Evolutionary conservation across 2,113 vertebrate species (phyloP).

Genomic region (Eira barbara): DNA sequence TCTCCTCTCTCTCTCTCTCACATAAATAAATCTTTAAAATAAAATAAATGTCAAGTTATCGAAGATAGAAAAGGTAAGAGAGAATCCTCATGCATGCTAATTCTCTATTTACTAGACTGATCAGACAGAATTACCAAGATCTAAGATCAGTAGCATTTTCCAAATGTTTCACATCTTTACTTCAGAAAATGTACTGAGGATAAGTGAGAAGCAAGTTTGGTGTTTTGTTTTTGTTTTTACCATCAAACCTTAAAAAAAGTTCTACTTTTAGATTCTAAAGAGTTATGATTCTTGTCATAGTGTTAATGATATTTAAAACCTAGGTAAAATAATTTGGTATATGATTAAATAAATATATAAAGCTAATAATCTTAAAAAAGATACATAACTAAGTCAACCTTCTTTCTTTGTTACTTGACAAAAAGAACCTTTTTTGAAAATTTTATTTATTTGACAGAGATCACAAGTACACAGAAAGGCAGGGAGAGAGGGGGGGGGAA

Average conservation of each 20-base stretch:
- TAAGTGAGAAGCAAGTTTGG: not conserved
- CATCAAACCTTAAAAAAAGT: not conserved
- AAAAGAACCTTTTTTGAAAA: not conserved
- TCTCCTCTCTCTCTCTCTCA: not conserved
- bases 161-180: not conserved
- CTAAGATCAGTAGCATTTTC: not conserved
- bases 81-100: not conserved
- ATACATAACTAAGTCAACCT: not conserved
- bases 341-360: not conserved
- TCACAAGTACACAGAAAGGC: no score
- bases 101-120: not conserved
- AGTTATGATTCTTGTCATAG: not conserved
- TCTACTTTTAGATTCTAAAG: not conserved
- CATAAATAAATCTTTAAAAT: not conserved
- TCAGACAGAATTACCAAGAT: not conserved
- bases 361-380: not conserved
- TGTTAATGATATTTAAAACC: not conserved
- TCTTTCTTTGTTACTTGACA: not conserved
- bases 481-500: no score
- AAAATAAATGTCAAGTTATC: not conserved
- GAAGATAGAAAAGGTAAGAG: not conserved
- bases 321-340: not conserved
- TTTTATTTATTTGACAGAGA: no score
- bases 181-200: not conserved
- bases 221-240: not conserved